Evolutionary conservation across 2,888 invertebrate genomes (phyloP).

Genomic region (Hybos culiciformis): DNA sequence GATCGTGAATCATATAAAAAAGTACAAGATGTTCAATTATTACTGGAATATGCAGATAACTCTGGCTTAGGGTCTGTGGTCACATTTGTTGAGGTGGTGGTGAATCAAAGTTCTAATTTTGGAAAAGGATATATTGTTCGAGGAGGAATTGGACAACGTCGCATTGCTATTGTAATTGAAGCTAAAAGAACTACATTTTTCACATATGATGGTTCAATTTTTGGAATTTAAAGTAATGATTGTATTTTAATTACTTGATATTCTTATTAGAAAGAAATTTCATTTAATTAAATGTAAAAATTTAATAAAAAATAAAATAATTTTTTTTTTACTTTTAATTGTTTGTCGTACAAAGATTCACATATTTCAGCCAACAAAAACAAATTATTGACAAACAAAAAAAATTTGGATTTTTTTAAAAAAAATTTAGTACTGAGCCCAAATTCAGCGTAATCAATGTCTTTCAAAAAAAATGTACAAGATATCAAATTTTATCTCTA

Average conservation of each 20-base stretch:
- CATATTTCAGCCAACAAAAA: too few relatives aligned
- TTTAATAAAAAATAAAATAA: too few relatives aligned
- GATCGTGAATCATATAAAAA: slow-evolving; percentile 15
- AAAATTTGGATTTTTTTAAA: too few relatives aligned
- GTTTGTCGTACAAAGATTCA: too few relatives aligned
- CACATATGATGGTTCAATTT: slow-evolving; percentile 12
- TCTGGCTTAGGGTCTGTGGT: slow-evolving; percentile 15
- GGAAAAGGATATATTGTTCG: slow-evolving; percentile 16
- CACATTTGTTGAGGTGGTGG: slow-evolving; percentile 16
- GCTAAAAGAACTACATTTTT: slow-evolving; percentile 14
- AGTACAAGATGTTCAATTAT: slow-evolving; percentile 14
- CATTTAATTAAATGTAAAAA: neutral
- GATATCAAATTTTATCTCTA: too few relatives aligned
- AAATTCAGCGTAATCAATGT: too few relatives aligned
- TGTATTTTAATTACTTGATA: neutral
- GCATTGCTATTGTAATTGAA: slow-evolving; percentile 16
- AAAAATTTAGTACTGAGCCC: too few relatives aligned
- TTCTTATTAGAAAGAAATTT: neutral
- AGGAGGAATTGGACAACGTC: slow-evolving; percentile 18
- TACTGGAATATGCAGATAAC: slow-evolving; percentile 14
- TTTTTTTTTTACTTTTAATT: too few relatives aligned
- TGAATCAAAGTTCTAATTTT: slow-evolving; percentile 17
- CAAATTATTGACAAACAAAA: too few relatives aligned
- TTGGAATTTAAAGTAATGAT: slow-evolving; percentile 8
- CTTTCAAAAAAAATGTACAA: too few relatives aligned